Conservation (phyloP, 2,797 vertebrate genomes). For the Xyrichtys novacula region DNA sequence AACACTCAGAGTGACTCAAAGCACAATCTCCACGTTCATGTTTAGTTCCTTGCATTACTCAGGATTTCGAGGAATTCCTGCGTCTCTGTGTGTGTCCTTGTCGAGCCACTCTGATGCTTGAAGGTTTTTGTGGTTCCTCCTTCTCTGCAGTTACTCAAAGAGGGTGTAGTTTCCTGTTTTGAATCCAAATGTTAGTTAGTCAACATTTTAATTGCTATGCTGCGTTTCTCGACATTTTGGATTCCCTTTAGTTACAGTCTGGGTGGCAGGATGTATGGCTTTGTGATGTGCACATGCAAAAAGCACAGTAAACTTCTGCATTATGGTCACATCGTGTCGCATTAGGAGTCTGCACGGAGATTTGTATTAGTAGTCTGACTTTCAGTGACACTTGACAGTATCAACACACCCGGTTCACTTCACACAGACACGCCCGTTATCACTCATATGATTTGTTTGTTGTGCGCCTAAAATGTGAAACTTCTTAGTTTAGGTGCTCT, state of each 20-base stretch:
- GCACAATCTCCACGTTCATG: constrained; percentile 15
- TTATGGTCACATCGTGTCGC: neutral
- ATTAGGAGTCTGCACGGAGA: neutral
- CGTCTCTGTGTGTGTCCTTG: neutral
- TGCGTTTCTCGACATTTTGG: constrained; percentile 20
- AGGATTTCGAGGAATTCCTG: neutral
- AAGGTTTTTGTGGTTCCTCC: constrained; percentile 48
- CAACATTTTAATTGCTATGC: constrained; percentile 55
- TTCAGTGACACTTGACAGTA: neutral
- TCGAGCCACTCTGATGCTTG: constrained; percentile 12
- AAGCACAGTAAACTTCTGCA: neutral
- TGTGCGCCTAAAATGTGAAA: neutral
- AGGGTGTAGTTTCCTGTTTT: constrained; percentile 70
- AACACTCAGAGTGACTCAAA: constrained; percentile 1
- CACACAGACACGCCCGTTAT: constrained; percentile 1
- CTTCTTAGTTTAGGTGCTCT: neutral
- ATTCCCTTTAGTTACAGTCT: constrained; percentile 3
- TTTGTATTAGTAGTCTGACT: neutral
- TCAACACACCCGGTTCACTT: neutral
- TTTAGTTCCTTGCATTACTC: neutral
- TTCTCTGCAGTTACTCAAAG: constrained; percentile 16
- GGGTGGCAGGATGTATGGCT: no score
- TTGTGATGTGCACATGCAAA: neutral
- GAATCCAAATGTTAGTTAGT: constrained; percentile 49
- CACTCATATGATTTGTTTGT: neutral